phyloP scores from a whole-genome alignment of 2,888 invertebrate genomes.

The Apamea sordens region DNA sequence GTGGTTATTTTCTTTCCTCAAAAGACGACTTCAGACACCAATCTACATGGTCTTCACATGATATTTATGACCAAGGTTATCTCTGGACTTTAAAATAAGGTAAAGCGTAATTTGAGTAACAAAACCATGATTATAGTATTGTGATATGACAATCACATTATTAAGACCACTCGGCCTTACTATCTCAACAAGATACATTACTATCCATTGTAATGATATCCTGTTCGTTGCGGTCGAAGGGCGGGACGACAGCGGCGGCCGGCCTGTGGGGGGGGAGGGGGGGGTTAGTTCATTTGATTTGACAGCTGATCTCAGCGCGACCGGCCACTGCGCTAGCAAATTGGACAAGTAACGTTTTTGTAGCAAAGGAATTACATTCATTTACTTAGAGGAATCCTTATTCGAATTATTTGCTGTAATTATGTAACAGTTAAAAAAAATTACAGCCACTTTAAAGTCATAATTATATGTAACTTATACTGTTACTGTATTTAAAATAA shows the following conservation, averaged over 20 bases:
- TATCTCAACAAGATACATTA: slow-evolving; percentile 4
- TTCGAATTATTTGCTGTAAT: background rate
- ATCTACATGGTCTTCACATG: too few relatives aligned
- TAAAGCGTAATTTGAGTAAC: background rate
- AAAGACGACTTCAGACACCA: too few relatives aligned
- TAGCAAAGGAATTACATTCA: slow-evolving; percentile 24
- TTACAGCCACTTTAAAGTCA: background rate
- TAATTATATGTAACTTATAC: background rate
- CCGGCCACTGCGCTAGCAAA: slow-evolving; percentile 14
- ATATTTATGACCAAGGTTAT: too few relatives aligned
- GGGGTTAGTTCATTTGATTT: slow-evolving; percentile 46
- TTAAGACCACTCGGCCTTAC: background rate
- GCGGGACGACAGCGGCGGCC: too few relatives aligned
- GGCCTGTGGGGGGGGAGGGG: background rate
- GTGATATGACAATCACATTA: background rate
- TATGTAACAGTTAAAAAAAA: background rate
- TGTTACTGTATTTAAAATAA: background rate
- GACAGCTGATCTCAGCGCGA: slow-evolving; percentile 51
- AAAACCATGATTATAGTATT: background rate
- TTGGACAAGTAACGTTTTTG: slow-evolving; percentile 27
- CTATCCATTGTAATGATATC: slow-evolving; percentile 16
- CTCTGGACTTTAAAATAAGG: too few relatives aligned
- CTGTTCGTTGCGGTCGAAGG: background rate
- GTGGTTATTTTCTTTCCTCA: too few relatives aligned
- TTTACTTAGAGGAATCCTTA: slow-evolving; percentile 15